These are phyloP conservation scores for Diadegma fenestrale DNA, from an alignment of 2,888 invertebrate genomes.

Conservation along the genomic window DNA sequence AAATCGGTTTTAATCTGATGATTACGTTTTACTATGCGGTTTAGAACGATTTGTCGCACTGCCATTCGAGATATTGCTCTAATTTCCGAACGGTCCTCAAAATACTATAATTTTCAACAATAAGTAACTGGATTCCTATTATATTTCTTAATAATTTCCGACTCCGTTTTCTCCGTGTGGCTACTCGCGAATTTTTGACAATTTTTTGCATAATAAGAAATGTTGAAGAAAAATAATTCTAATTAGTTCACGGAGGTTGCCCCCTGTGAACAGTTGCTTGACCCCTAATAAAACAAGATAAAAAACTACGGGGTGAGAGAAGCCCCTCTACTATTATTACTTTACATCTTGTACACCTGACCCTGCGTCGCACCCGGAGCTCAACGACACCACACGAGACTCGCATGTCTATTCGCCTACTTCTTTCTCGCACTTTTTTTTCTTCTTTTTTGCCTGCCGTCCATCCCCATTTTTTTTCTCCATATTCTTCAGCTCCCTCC, in stretches of 20 bases:
- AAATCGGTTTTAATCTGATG: no score
- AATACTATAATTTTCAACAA: no score
- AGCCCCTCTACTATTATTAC: constrained; percentile 50
- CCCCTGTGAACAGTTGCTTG: constrained; percentile 49
- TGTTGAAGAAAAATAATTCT: neutral
- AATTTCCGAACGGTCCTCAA: no score
- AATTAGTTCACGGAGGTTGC: constrained; percentile 6
- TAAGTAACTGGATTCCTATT: no score
- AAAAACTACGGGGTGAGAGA: constrained; percentile 27
- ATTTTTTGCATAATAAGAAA: neutral
- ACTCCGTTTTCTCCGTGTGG: no score
- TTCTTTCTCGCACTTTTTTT: neutral
- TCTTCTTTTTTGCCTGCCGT: constrained; percentile 10
- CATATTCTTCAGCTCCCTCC: neutral
- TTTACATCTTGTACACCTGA: constrained; percentile 64
- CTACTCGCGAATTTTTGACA: neutral
- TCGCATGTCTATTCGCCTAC: constrained; percentile 32
- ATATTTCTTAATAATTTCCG: no score
- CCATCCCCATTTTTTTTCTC: constrained; percentile 4
- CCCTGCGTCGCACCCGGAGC: constrained; percentile 50
- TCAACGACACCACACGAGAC: constrained; percentile 33
- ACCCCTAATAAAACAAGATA: constrained; percentile 38
- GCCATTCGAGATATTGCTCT: no score
- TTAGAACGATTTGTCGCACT: no score
- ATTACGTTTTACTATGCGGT: no score